These are phyloP conservation scores for Otocyon megalotis DNA, from an alignment of 2,113 vertebrate genomes.

Conservation along the genomic window DNA sequence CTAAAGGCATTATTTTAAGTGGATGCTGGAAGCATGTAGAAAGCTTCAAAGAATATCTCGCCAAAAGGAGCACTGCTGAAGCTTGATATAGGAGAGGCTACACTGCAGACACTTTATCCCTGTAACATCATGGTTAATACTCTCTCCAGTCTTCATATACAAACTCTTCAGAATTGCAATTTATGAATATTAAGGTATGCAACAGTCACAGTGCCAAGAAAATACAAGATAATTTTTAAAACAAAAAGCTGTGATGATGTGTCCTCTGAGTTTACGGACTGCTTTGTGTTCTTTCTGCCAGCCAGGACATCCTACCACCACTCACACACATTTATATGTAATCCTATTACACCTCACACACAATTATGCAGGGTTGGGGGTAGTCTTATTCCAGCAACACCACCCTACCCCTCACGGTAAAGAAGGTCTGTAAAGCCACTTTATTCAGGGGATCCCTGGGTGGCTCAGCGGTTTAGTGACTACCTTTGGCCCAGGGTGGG, in stretches of 20 bases:
- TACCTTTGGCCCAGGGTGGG: no score
- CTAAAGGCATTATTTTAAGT: neutral
- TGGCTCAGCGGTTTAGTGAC: no score
- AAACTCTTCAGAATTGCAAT: neutral
- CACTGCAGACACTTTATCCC: neutral
- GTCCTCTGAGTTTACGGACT: neutral
- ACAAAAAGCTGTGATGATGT: neutral
- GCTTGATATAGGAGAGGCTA: neutral
- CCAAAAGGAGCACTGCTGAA: neutral
- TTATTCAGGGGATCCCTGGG: neutral
- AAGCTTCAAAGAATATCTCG: neutral
- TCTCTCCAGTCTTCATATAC: neutral
- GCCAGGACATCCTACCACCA: neutral
- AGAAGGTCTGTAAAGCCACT: neutral
- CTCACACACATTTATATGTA: neutral
- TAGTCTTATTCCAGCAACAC: no score
- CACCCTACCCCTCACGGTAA: fast-evolving
- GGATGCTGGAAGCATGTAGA: fast-evolving
- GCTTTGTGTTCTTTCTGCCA: neutral
- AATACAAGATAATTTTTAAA: neutral
- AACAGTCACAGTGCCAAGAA: neutral
- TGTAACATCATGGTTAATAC: neutral
- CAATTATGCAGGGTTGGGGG: neutral
- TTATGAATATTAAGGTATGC: neutral
- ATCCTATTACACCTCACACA: neutral